These are phyloP conservation scores for Drosophila falleni DNA, from an alignment of 2,888 invertebrate genomes.

Conservation along the genomic window DNA sequence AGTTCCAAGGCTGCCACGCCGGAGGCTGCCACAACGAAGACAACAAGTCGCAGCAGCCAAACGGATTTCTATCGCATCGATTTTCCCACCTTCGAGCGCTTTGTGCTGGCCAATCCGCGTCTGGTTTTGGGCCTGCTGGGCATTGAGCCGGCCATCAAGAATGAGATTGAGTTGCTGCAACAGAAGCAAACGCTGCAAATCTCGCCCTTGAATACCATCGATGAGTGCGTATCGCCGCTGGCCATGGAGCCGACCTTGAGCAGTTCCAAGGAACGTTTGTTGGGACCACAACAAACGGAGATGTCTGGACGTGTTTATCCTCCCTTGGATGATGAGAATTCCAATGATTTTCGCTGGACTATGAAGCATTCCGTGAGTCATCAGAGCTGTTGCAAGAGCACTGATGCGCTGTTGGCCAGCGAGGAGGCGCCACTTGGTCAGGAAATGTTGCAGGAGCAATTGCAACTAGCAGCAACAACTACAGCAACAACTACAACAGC, in stretches of 20 bases:
- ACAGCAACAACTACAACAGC: slow-evolving; percentile 11
- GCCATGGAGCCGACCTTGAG: slow-evolving; percentile 55
- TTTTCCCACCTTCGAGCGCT: slow-evolving; percentile 84
- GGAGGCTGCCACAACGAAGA: slow-evolving; percentile 32
- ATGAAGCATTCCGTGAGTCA: slow-evolving; percentile 80
- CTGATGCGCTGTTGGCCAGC: slow-evolving; percentile 77
- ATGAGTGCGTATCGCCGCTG: slow-evolving; percentile 82
- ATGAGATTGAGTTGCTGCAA: slow-evolving; percentile 83
- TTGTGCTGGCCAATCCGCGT: slow-evolving; percentile 90
- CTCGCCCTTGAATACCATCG: slow-evolving; percentile 83
- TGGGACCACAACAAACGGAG: slow-evolving; percentile 23
- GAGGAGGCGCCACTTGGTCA: slow-evolving; percentile 44
- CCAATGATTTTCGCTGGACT: slow-evolving; percentile 72
- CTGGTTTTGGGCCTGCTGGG: slow-evolving; percentile 91
- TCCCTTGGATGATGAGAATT: slow-evolving; percentile 77
- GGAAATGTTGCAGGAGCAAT: slow-evolving; percentile 22
- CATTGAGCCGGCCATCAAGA: slow-evolving; percentile 87
- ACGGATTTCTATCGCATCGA: slow-evolving; percentile 84
- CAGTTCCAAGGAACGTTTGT: slow-evolving; percentile 62
- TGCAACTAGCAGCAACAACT: slow-evolving; percentile 10
- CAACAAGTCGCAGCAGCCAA: slow-evolving; percentile 76
- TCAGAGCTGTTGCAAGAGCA: slow-evolving; percentile 82
- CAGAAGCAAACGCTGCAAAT: slow-evolving; percentile 83
- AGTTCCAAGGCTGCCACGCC: slow-evolving; percentile 61
- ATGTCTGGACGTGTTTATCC: slow-evolving; percentile 56